phyloP scores from a whole-genome alignment of 2,888 invertebrate genomes.

The Hydrotaea diabolus region DNA sequence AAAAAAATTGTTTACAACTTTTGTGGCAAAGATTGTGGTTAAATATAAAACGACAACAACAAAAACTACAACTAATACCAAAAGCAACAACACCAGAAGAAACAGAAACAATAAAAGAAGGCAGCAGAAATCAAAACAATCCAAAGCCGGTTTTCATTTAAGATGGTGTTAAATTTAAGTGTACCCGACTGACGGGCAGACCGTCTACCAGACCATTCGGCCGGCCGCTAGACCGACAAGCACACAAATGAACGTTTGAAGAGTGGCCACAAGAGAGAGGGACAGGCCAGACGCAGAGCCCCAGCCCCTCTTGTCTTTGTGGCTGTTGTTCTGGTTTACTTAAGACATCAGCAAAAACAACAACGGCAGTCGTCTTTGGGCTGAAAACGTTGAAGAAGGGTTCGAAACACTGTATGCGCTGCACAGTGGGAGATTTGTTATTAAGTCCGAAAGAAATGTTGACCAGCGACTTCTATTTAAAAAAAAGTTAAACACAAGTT shows the following conservation, averaged over 20 bases:
- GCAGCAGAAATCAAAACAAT: constrained; percentile 58
- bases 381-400: neutral
- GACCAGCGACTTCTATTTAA: no score
- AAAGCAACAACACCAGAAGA: constrained; percentile 33
- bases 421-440: neutral
- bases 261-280: neutral
- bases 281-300: no score
- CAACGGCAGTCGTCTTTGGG: neutral
- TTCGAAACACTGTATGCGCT: constrained; percentile 7
- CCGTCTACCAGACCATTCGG: neutral
- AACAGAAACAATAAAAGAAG: constrained; percentile 35
- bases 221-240: neutral
- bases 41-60: constrained; percentile 33
- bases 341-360: constrained; percentile 20
- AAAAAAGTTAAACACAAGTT: no score
- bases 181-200: neutral
- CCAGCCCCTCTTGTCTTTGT: neutral
- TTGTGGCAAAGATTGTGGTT: constrained; percentile 64
- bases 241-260: neutral
- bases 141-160: constrained; percentile 53
- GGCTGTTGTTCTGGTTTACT: constrained; percentile 31
- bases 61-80: constrained; percentile 1
- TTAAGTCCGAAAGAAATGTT: no score
- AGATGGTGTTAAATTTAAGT: constrained; percentile 60
- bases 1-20: constrained; percentile 66